phyloP scores from a whole-genome alignment of 2,888 invertebrate species.

The Parnassius orleans region DNA sequence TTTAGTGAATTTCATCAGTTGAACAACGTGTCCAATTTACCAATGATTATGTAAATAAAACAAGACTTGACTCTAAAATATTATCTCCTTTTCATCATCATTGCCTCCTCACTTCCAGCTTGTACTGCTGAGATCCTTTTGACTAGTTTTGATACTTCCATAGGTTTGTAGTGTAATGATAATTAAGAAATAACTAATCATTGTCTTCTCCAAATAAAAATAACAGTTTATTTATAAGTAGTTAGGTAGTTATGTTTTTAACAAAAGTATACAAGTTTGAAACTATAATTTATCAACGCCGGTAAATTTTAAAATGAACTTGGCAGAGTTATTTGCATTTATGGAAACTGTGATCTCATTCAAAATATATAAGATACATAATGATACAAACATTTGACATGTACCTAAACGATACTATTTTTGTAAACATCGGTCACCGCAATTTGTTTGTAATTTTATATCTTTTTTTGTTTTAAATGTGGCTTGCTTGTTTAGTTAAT shows the following conservation, averaged over 20 bases:
- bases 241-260: too few relatives aligned
- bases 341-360: slow-evolving; percentile 9
- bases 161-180: not conserved
- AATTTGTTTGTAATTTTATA: not conserved
- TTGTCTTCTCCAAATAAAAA: not conserved
- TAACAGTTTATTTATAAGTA: not conserved
- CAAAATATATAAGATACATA: not conserved
- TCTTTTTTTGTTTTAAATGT: too few relatives aligned
- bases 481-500: too few relatives aligned
- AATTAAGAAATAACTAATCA: not conserved
- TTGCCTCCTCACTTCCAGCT: too few relatives aligned
- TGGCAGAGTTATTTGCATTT: slow-evolving; percentile 4
- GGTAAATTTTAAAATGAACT: slow-evolving; percentile 5
- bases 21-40: too few relatives aligned
- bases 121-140: not conserved
- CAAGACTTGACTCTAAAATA: too few relatives aligned
- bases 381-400: slow-evolving; percentile 1
- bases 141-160: not conserved
- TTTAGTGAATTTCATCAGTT: too few relatives aligned
- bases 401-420: slow-evolving; percentile 3
- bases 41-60: too few relatives aligned
- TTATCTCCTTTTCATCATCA: too few relatives aligned
- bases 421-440: slow-evolving; percentile 2
- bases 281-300: not conserved
- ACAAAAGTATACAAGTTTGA: not conserved